A percentile compares a stretch with the other conserved stretches of the same genome.
phyloP scores from a whole-genome alignment of 2,113 vertebrate genomes.

The Sinosuthora webbiana region DNA sequence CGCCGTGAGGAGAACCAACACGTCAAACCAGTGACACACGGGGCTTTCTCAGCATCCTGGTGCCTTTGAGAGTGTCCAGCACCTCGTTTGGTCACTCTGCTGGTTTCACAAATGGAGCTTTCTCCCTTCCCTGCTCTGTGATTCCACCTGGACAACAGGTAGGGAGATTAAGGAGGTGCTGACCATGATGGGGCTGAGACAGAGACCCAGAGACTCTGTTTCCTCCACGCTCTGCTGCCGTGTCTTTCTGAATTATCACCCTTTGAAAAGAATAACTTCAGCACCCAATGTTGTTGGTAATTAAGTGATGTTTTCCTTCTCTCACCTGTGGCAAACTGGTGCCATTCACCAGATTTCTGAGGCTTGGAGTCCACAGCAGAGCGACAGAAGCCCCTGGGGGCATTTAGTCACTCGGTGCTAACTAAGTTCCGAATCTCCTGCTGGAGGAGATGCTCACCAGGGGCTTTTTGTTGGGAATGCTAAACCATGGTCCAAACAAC shows the following conservation, averaged over 20 bases:
- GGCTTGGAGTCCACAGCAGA: not conserved
- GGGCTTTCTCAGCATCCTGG: not conserved
- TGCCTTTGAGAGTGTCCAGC: not conserved
- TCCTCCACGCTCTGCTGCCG: not conserved
- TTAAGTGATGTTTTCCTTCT: no score
- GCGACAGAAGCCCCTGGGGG: fast-evolving
- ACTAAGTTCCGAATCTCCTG: not conserved
- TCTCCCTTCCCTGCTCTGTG: not conserved
- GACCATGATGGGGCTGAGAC: not conserved
- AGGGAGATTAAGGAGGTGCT: not conserved
- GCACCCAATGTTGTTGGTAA: not conserved
- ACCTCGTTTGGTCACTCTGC: not conserved
- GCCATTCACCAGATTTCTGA: not conserved
- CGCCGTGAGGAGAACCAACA: not conserved
- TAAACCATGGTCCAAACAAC: not conserved
- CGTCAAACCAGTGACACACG: not conserved
- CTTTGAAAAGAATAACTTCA: not conserved
- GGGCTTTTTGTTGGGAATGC: not conserved
- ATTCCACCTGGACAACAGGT: not conserved
- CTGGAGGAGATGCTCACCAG: not conserved
- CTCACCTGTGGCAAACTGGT: not conserved
- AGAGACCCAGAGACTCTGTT: not conserved
- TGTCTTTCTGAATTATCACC: not conserved
- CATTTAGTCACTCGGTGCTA: not conserved
- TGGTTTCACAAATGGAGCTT: not conserved